Conservation (phyloP, 2,888 invertebrate genomes). For the Bedellia somnulentella region DNA sequence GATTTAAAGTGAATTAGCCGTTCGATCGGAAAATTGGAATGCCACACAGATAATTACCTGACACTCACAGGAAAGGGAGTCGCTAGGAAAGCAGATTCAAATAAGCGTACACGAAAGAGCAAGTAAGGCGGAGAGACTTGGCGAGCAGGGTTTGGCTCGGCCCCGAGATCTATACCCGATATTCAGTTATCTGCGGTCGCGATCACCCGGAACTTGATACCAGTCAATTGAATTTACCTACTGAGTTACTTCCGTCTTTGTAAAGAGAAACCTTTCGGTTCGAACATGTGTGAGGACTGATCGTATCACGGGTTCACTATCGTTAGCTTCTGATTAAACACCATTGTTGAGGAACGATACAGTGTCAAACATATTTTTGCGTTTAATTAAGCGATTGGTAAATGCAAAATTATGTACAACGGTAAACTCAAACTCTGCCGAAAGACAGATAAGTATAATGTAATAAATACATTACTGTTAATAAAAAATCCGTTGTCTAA, state of each 20-base stretch:
- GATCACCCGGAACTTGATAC: constrained; percentile 34
- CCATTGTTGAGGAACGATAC: too few relatives aligned
- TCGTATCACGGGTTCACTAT: too few relatives aligned
- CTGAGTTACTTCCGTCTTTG: constrained; percentile 18
- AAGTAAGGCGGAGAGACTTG: constrained; percentile 21
- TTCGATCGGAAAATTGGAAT: constrained; percentile 62
- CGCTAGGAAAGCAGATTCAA: constrained; percentile 53
- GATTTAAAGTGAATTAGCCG: constrained; percentile 61
- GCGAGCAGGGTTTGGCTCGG: neutral
- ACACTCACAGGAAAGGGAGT: constrained; percentile 61
- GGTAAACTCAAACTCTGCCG: too few relatives aligned
- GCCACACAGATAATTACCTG: constrained; percentile 63
- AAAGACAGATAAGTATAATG: too few relatives aligned
- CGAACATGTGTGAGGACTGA: constrained; percentile 1
- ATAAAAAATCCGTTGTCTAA: too few relatives aligned
- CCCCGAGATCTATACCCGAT: neutral
- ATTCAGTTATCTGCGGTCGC: constrained; percentile 25
- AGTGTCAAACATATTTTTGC: too few relatives aligned
- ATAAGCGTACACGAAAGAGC: constrained; percentile 50
- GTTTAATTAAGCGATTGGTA: too few relatives aligned
- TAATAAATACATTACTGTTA: too few relatives aligned
- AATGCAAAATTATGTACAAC: too few relatives aligned
- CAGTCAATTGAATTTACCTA: constrained; percentile 31
- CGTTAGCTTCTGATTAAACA: too few relatives aligned
- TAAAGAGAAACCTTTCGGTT: constrained; percentile 4